Conservation (phyloP, 2,888 invertebrate species). For the Celastrina argiolus region DNA sequence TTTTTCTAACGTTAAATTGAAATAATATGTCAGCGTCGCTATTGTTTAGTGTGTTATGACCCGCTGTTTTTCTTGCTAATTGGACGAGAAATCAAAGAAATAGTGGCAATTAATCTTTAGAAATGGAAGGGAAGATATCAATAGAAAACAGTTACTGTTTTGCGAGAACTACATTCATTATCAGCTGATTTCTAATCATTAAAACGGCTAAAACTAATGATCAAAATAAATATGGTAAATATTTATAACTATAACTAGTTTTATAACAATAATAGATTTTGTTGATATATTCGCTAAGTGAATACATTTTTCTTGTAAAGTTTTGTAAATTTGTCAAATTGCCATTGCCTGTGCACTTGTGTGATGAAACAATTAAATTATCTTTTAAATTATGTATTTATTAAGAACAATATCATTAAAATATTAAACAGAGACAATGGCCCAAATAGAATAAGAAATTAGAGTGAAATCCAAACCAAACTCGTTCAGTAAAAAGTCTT, state of each 20-base stretch:
- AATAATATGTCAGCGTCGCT: constrained; percentile 62
- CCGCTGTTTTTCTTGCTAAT: constrained; percentile 71
- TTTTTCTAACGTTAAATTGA: constrained; percentile 51
- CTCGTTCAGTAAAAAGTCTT: constrained; percentile 41
- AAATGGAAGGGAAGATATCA: constrained; percentile 11
- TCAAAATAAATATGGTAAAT: not conserved
- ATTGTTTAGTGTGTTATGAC: constrained; percentile 53
- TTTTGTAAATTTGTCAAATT: too few relatives aligned
- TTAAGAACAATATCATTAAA: too few relatives aligned
- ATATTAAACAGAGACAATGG: constrained; percentile 23
- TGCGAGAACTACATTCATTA: not conserved
- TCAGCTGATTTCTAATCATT: not conserved
- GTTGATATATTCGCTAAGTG: too few relatives aligned
- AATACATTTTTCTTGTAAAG: too few relatives aligned
- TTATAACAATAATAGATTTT: not conserved
- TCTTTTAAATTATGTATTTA: too few relatives aligned
- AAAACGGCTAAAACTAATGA: not conserved
- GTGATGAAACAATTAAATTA: too few relatives aligned
- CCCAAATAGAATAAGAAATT: constrained; percentile 27
- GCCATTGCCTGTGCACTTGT: too few relatives aligned
- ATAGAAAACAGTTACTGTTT: not conserved
- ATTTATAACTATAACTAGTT: not conserved
- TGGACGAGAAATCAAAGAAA: constrained; percentile 64
- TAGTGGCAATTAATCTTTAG: constrained; percentile 27
- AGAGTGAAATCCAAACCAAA: constrained; percentile 34